Base-by-base conservation (phyloP, 2,113 vertebrate species). In the Stictonetta naevosa region DNA sequence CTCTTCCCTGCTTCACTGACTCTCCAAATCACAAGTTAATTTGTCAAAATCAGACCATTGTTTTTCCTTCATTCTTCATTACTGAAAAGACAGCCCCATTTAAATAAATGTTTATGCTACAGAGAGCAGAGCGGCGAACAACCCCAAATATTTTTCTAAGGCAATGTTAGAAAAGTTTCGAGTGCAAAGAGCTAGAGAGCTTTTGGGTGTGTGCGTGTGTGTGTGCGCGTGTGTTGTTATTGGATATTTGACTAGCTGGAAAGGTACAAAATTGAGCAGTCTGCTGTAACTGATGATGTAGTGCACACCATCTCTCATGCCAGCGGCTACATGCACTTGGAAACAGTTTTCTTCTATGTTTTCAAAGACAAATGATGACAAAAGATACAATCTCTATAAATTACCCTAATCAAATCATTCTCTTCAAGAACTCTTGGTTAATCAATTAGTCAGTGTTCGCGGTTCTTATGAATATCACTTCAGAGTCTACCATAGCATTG, bases 1-100 rank as follows among this genome's bases (percentile, higher is more conserved):
- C 98, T 98, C 97, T 98, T 98, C 97, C 97, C 96, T 98, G 98
- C 98, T 98, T 98, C 98, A 98, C 97, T 98, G 98, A 98, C 98
- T 98, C 97, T 98, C 98, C 98, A 98, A 98, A 98, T 98, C 98
- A 98, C 98, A 98, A 98, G 98, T 98, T 98, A 98, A 98, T 98
- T 98, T 98, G 98, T 98, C 98, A 98, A 98, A 98, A 98, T 98
- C 98, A 98, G 97, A 98, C 98, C 98, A 98, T 98, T 98, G 98
- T 98, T 98, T 98, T 98, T 98, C 98, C 98, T 98, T 98, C 98
- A 98, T 98, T 98, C 98, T 98, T 98, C 98, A 98, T 98, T 98
- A 98, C 97, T 96, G 98, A 97, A 97, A 97, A 98, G 98, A 98
- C 98, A 98, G 97, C 96, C 97, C 97, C 96, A 98, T 98, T 98